Evolutionary conservation across 2,888 invertebrate genomes (phyloP), one percentile per base, ranked within the genome.

Genomic region (Emmelina monodactyla): DNA sequence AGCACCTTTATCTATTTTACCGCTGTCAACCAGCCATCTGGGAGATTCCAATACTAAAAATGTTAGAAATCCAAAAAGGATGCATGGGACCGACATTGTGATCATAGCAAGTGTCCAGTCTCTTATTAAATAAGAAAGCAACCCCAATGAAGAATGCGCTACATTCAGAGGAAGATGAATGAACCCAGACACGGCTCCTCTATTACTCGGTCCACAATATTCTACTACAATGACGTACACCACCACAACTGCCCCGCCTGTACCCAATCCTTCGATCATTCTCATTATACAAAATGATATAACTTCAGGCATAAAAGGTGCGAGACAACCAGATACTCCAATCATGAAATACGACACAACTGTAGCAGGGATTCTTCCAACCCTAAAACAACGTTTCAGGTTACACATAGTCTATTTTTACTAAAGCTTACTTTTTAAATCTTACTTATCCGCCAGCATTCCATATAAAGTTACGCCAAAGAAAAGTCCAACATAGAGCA

Each of bases 21-120:
- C 55, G n/a, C 44, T 61, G 40, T 69, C 67, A 53, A 73, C 44
- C 39, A 73, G 44, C 75, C 75, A 75, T 39, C 69, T 73, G 0
- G 72, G 75, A 0, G 73, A 73, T 36, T 73, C 75, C 39, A 58
- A 45, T 2, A 58, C 7, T 13, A 67, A 11, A 45, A 54, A 71
- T 35, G 53, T 49, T 4, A 54, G 15, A 0, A 37, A 14, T 2
- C 57, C 53, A 25, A 58, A 58, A 0, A 66, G 19, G 5, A 69
- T 56, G n/a, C 64, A 39, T 1, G 71, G 73, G 12, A 72, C 22
- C 0, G 73, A 70, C 2, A 72, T 13, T 0, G 60, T 61, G 4
- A 70, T 22, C 40, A 71, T 70, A 4, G 70, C 62, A 0, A 55
- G 37, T 16, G 69, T 62, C 31, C 60, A 64, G 32, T 72, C 34